Percentiles rank a stretch among this genome's conserved stretches.
Conservation (phyloP, 2,797 vertebrate species). For the Brachyrhaphis roseni region DNA sequence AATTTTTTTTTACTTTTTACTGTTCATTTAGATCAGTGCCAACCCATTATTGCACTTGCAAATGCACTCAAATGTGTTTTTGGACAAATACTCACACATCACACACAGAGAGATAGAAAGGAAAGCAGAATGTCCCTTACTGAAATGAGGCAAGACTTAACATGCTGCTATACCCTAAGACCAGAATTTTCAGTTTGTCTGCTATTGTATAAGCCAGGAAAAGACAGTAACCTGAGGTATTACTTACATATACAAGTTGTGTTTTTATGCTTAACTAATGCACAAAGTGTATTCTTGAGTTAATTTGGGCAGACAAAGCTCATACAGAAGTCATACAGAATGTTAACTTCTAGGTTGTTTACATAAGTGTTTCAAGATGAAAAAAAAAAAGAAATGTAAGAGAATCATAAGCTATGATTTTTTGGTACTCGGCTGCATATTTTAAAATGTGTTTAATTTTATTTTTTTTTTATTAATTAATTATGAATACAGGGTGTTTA, state of each 20-base stretch:
- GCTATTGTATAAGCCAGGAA: background rate
- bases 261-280: background rate
- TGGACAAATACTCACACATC: background rate
- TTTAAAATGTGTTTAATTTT: conserved; percentile 13
- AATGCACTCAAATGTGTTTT: background rate
- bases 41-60: background rate
- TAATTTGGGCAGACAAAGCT: background rate
- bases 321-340: background rate
- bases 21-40: background rate
- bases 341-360: background rate
- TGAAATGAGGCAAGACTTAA: background rate
- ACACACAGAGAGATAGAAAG: background rate
- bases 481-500: conserved; percentile 2
- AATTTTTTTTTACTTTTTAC: too few species aligned
- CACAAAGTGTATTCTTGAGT: too few species aligned
- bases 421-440: background rate
- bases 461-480: background rate
- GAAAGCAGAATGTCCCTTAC: background rate
- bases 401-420: conserved; percentile 1
- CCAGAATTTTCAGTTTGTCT: background rate
- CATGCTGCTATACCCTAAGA: background rate
- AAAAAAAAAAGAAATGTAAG: background rate
- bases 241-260: background rate
- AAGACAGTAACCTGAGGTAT: background rate
- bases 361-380: background rate